A percentile compares a stretch with the other conserved stretches of the same genome.
phyloP scores from a whole-genome alignment of 2,888 invertebrate genomes.

The Cynaeus angustus region DNA sequence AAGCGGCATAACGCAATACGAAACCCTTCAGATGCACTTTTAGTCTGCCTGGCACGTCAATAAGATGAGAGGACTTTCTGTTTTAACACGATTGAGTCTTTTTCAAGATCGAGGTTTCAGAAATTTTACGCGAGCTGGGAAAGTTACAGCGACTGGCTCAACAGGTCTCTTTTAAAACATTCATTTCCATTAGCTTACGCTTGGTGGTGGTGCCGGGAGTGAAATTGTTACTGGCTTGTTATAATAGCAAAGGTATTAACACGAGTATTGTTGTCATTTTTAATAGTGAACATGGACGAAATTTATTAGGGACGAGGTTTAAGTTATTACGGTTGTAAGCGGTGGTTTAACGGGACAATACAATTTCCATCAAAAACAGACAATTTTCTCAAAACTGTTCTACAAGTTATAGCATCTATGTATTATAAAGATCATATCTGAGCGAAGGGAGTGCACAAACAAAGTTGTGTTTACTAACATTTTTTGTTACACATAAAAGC shows the following conservation, averaged over 20 bases:
- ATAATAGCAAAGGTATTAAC: slow-evolving; percentile 23
- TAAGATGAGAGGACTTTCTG: slow-evolving; percentile 7
- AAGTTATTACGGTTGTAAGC: slow-evolving; percentile 10
- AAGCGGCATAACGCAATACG: slow-evolving; percentile 35
- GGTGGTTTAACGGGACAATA: not conserved
- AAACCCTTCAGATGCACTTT: slow-evolving; percentile 36
- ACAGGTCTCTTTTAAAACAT: slow-evolving; percentile 51
- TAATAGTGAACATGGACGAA: not conserved
- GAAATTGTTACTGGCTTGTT: not conserved
- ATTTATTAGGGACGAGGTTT: not conserved
- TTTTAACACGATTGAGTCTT: no score
- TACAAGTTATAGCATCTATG: not conserved
- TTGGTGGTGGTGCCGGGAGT: slow-evolving; percentile 1
- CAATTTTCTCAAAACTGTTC: not conserved
- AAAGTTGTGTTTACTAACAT: no score
- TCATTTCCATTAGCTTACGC: slow-evolving; percentile 45
- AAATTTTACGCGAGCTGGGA: not conserved
- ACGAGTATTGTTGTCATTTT: slow-evolving; percentile 26
- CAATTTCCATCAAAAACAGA: not conserved
- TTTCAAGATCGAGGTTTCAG: not conserved
- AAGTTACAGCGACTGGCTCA: slow-evolving; percentile 29
- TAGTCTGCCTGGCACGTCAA: slow-evolving; percentile 9
- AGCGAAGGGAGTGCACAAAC: no score
- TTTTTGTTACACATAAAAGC: no score
- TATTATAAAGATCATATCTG: no score